Percentiles rank a stretch among this genome's conserved stretches.
Evolutionary conservation across 1,140 invertebrate species (phyloP).

Genomic region (Adelges cooleyi): DNA sequence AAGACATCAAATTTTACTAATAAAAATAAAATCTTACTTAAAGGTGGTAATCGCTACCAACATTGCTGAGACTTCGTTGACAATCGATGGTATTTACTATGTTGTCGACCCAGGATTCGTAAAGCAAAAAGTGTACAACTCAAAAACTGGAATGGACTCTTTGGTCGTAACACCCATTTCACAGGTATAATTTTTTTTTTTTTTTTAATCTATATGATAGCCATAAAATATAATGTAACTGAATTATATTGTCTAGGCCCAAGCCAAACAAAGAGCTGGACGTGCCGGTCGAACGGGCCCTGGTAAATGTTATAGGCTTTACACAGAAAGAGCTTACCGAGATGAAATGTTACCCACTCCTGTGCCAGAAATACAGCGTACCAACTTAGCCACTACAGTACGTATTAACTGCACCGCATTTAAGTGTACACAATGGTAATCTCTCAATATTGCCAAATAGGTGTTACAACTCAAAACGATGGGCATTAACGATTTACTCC

Average conservation of each 20-base stretch:
- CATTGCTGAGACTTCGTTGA: slow-evolving; percentile 97
- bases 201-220: too few species aligned
- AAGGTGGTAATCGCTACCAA: slow-evolving; percentile 96
- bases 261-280: slow-evolving; percentile 94
- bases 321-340: slow-evolving; percentile 93
- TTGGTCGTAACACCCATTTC: slow-evolving; percentile 98
- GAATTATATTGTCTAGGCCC: slow-evolving; percentile 54
- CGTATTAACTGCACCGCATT: not conserved
- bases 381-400: slow-evolving; percentile 91
- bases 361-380: slow-evolving; percentile 98
- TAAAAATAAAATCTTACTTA: slow-evolving; percentile 28
- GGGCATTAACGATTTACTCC: slow-evolving; percentile 99
- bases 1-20: too few species aligned
- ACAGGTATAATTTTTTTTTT: too few species aligned
- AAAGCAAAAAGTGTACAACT: slow-evolving; percentile 99
- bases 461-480: slow-evolving; percentile 90
- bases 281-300: slow-evolving; percentile 93
- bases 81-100: slow-evolving; percentile 98
- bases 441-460: slow-evolving; percentile 26
- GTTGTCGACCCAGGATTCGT: slow-evolving; percentile 99
- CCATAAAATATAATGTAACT: too few species aligned
- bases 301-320: slow-evolving; percentile 95
- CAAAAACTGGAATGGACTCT: slow-evolving; percentile 99
- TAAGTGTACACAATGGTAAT: not conserved
- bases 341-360: slow-evolving; percentile 98